Base-by-base conservation (phyloP, 1,140 invertebrate genomes). In the Drosophila ohnishii region DNA sequence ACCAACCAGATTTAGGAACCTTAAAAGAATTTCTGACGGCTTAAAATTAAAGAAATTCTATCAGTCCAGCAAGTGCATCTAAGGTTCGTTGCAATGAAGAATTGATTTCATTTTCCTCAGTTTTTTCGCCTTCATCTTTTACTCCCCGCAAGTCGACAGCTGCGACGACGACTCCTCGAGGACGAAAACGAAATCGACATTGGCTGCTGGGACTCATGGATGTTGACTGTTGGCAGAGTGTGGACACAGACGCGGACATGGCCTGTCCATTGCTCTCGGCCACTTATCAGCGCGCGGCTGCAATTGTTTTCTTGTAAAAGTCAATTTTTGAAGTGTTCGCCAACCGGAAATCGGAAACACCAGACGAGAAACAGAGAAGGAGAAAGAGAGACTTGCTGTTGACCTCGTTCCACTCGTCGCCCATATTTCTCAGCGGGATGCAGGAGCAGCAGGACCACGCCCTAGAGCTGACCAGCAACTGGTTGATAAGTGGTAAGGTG, bases 301-400 rank as follows among this genome's bases (percentile, higher is more conserved):
- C 83, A 86, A 86, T 86, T 86, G 83, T 86, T 86, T 86, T 86
- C 83, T 86, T 86, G 83, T 86, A 86, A 87, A 87, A 86, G 83
- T 86, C 83, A 86, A 87, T 86, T 86, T 86, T 83, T 86, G 83
- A 87, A 86, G 83, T 83, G 83, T 83, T 76, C 83, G 75, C 57
- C 71, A 74, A 22, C 67, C 79, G 83, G 83, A 86, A 86, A 86
- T 86, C 83, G 83, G 83, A 86, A 86, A 87, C 83, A 72, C 66
- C 71, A 79, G 59, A 61, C 75, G 83, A 82, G 85, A 82, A 77
- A 48, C 67, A 48, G 64, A 39, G 64, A 55, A 1, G 6, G 13
- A 30, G 16, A 53, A 13, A 22, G 16, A 2, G 50, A 35, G 32
- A 53, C 50, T 58, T 77, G 66, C 83, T 76, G 66, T 87, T 86